A percentile compares a stretch with the other conserved stretches of the same genome.
phyloP scores from a whole-genome alignment of 2,797 vertebrate species.

The Octomys mimax region DNA sequence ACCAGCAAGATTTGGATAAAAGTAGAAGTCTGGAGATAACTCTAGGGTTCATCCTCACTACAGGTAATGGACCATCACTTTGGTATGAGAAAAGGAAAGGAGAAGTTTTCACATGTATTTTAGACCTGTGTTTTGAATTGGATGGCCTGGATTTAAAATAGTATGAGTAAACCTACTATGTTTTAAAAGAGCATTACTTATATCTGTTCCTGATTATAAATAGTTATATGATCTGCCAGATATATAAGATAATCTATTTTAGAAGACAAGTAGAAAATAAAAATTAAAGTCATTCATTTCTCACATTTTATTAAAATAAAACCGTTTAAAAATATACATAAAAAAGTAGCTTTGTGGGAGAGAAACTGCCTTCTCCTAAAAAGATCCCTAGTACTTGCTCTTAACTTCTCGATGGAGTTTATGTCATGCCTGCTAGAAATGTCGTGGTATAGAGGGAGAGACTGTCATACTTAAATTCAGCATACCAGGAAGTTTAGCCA shows the following conservation, averaged over 20 bases:
- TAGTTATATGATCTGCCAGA: neutral
- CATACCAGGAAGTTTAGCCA: neutral
- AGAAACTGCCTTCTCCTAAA: neutral
- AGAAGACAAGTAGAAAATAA: slow-evolving; percentile 16
- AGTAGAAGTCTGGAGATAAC: too few species aligned
- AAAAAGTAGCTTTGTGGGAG: neutral
- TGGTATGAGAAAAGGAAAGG: neutral
- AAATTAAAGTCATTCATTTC: neutral
- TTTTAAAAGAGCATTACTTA: neutral
- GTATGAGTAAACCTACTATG: neutral
- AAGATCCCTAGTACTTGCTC: neutral
- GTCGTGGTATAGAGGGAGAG: too few species aligned
- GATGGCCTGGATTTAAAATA: neutral
- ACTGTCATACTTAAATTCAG: neutral
- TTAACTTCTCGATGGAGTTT: neutral
- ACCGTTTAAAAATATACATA: neutral
- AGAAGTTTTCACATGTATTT: neutral
- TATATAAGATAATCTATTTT: neutral
- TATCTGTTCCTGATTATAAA: neutral
- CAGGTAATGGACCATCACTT: neutral
- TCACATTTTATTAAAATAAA: too few species aligned
- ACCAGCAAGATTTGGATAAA: neutral
- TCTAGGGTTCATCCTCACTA: neutral
- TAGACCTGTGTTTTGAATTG: neutral
- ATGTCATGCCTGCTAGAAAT: neutral